Evolutionary conservation across 2,888 invertebrate species (phyloP), one percentile per base, ranked within the genome.

Genomic region (Brenthis daphne): DNA sequence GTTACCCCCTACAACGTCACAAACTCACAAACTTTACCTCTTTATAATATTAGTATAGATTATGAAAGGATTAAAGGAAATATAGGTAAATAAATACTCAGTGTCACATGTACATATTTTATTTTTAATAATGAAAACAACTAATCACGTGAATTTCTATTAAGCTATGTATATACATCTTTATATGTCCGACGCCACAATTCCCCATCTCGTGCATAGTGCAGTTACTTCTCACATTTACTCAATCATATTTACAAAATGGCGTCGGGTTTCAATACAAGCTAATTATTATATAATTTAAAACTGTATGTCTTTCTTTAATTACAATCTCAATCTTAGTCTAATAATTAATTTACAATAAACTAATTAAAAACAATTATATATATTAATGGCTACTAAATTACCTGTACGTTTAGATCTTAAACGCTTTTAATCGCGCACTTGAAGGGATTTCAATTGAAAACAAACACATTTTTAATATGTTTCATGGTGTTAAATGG

Each of bases 141-240:
- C 74, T 75, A 75, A 56, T 70, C 69, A 73, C 67, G 70, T 72
- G 75, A 69, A 47, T 20, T 53, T 68, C 48, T 74, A 73, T 75
- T 67, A 72, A 67, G 68, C 71, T 71, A 72, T 64, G 63, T 73
- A 70, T 68, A 66, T 71, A 69, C 65, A 71, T 56, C 24, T 53
- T 56, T 66, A 69, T 57, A 33, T 55, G 54, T 67, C 80, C 83
- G 85, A 85, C 88, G 88, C 85, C 83, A 74, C 92, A 92, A 92
- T 92, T 92, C 92, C 92, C 85, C 80, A 76, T 76, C 68, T 84
- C 79, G 92, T 92, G 92, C 92, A 91, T 88, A 80, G 71, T 88
- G 89, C 91, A 92, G 91, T 77, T 78, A 76, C 74, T 70, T 74
- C 74, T 77, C 75, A 72, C 77, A 76, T 77, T 76, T 75, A 48